Evolutionary conservation across 2,113 vertebrate genomes (phyloP).

Genomic region (Thinocorus orbignyianus): DNA sequence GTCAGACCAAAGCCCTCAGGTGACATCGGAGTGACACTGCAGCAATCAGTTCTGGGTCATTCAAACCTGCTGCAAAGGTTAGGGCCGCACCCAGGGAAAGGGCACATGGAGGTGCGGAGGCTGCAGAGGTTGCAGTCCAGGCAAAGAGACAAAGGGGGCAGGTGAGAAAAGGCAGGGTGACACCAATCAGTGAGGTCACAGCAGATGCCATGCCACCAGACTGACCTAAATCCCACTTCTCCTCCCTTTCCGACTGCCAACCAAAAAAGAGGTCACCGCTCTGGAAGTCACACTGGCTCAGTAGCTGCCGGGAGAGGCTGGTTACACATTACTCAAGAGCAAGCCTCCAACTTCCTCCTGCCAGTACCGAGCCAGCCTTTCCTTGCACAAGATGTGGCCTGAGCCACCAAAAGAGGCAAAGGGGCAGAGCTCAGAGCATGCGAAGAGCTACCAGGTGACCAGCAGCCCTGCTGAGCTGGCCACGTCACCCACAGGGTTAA

Average conservation of each 20-base stretch:
- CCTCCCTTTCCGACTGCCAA: conserved; percentile 48
- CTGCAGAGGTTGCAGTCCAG: not conserved
- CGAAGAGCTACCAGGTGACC: not conserved
- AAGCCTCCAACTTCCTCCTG: conserved; percentile 20
- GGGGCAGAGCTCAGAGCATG: conserved; percentile 1
- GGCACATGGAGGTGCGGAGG: not conserved
- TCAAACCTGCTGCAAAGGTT: not conserved
- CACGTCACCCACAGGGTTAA: not conserved
- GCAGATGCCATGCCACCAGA: not conserved
- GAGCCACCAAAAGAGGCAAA: conserved; percentile 20
- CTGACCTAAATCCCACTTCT: conserved; percentile 48
- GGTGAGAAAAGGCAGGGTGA: not conserved
- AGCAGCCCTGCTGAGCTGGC: not conserved
- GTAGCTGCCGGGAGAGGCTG: not conserved
- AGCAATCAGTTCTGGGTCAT: not conserved
- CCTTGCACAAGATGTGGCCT: conserved; percentile 41
- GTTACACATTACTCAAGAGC: conserved; percentile 63
- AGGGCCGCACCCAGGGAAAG: not conserved
- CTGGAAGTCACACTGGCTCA: not conserved
- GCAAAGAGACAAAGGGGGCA: fast-evolving
- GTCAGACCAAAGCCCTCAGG: not conserved
- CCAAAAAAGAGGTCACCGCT: conserved; percentile 39
- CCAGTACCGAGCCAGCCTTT: not conserved
- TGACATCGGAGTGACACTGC: not conserved
- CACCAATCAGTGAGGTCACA: not conserved